Conservation (phyloP, 2,113 vertebrate genomes). For the Dendrocopos noguchii region DNA sequence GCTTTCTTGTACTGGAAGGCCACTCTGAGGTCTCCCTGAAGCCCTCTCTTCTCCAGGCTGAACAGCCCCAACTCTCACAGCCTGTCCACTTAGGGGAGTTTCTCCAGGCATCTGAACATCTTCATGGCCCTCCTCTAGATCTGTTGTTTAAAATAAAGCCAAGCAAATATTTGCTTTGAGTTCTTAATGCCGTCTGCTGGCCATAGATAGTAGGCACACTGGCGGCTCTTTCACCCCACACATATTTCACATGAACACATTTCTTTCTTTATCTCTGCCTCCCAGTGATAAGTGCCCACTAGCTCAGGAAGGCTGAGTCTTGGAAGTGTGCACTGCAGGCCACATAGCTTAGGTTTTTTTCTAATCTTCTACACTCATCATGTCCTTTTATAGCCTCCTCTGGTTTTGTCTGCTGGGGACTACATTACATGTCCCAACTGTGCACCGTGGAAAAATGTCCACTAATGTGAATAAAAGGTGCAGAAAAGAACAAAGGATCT, state of each 20-base stretch:
- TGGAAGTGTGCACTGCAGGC: fast-evolving
- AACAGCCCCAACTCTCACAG: too few relatives aligned
- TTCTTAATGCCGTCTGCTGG: not conserved
- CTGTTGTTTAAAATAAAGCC: not conserved
- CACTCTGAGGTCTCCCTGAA: too few relatives aligned
- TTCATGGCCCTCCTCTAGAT: too few relatives aligned
- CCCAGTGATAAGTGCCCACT: not conserved
- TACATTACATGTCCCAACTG: fast-evolving
- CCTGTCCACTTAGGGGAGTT: too few relatives aligned
- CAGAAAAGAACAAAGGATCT: not conserved
- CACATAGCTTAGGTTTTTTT: not conserved
- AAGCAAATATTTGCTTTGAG: not conserved
- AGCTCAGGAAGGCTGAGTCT: not conserved
- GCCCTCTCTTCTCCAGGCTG: too few relatives aligned
- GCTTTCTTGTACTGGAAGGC: too few relatives aligned
- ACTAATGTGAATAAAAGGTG: not conserved
- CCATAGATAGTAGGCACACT: not conserved
- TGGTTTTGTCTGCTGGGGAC: not conserved
- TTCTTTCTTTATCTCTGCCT: not conserved
- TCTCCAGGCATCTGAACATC: too few relatives aligned
- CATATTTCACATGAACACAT: not conserved
- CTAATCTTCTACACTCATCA: not conserved
- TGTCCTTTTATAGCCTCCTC: not conserved
- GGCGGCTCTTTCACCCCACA: not conserved
- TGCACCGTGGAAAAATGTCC: not conserved